Evolutionary conservation across 2,888 invertebrate species (phyloP).

Genomic region (Rhagium mordax): DNA sequence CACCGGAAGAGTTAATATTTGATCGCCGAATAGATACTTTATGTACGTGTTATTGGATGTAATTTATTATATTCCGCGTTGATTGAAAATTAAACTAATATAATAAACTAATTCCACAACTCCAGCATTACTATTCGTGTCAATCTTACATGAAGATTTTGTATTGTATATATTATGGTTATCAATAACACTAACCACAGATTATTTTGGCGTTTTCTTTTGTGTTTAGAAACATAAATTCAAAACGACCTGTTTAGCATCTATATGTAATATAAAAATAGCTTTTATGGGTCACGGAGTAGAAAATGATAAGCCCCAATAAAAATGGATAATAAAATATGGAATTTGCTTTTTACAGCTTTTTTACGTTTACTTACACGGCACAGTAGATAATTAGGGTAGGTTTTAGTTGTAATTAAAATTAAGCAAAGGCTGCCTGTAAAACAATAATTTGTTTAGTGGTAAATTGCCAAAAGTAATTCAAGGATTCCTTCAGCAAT

Average conservation of each 20-base stretch:
- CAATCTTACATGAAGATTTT: no score
- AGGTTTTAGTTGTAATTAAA: not conserved
- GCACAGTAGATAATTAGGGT: not conserved
- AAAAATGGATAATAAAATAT: constrained; percentile 14
- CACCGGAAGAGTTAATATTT: constrained; percentile 29
- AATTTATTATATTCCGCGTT: no score
- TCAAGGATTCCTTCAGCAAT: not conserved
- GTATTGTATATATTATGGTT: no score
- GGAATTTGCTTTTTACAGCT: constrained; percentile 1
- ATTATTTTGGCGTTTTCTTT: not conserved
- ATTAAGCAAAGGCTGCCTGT: not conserved
- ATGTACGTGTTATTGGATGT: not conserved
- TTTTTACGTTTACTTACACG: constrained; percentile 12
- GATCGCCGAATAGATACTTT: not conserved
- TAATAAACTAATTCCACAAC: no score
- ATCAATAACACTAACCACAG: not conserved
- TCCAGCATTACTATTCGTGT: no score
- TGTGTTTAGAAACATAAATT: not conserved
- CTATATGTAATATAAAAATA: constrained; percentile 20
- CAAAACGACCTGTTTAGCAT: constrained; percentile 3
- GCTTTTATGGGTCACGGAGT: not conserved
- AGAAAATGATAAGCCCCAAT: constrained; percentile 2
- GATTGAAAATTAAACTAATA: no score
- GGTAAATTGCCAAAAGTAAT: not conserved
- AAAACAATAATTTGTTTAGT: not conserved